Percentiles rank a stretch among this genome's conserved stretches.
Evolutionary conservation across 2,113 vertebrate species (phyloP).

Genomic region (Pitta sordida): DNA sequence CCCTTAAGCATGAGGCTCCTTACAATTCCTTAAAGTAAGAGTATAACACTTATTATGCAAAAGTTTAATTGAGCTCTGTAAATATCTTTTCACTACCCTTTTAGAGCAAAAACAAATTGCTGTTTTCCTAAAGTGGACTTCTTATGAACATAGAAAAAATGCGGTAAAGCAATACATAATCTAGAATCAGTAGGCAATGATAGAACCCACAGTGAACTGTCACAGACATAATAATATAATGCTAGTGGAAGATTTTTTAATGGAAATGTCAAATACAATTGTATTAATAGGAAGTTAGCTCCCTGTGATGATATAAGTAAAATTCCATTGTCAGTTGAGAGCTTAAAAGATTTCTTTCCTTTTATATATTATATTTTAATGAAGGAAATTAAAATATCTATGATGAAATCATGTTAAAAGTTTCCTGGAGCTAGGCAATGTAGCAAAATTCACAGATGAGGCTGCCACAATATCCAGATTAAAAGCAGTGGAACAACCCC

Average conservation of each 20-base stretch:
- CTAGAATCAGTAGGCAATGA: background rate
- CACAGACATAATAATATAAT: background rate
- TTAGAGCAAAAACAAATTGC: background rate
- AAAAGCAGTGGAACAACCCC: background rate
- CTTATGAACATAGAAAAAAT: background rate
- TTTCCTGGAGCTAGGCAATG: background rate
- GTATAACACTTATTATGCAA: background rate
- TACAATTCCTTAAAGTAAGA: background rate
- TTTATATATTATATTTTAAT: background rate
- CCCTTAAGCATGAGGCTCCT: background rate
- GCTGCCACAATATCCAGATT: background rate
- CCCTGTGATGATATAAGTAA: background rate
- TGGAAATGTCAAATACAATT: conserved; percentile 46
- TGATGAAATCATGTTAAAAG: background rate
- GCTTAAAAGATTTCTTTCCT: background rate
- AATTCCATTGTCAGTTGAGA: background rate
- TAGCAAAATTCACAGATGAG: conserved; percentile 8
- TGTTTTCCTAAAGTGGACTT: background rate
- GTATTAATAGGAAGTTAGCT: conserved; percentile 24
- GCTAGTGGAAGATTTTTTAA: conserved; percentile 9
- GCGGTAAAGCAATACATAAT: background rate
- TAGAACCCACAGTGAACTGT: background rate
- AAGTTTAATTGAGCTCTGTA: background rate
- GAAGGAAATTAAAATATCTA: conserved; percentile 14
- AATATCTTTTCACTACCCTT: background rate